Percentiles rank a stretch among this genome's conserved stretches.
Conservation (phyloP, 2,113 vertebrate genomes). For the Nycticryphes semicollaris region DNA sequence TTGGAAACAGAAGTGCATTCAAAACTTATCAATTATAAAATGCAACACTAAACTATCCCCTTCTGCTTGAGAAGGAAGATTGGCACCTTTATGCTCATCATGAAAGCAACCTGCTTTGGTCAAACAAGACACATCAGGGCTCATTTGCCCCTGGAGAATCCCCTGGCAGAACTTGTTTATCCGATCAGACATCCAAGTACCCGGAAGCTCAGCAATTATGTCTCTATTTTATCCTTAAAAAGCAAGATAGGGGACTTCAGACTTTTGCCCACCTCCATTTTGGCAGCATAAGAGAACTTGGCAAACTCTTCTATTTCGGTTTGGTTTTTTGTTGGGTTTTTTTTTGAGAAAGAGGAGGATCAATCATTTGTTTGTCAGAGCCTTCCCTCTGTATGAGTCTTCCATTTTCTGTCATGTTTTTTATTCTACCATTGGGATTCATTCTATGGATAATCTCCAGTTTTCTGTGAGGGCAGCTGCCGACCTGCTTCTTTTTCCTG, state of each 20-base stretch:
- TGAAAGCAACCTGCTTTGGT: neutral
- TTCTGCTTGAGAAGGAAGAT: neutral
- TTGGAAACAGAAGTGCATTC: neutral
- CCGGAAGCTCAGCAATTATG: neutral
- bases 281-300: neutral
- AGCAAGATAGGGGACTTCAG: neutral
- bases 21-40: neutral
- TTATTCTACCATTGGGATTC: neutral
- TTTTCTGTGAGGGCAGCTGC: neutral
- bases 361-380: neutral
- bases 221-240: neutral
- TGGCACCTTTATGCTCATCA: accelerated
- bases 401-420: neutral
- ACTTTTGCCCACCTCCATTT: neutral
- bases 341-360: neutral
- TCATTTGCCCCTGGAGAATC: neutral
- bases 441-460: neutral
- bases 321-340: neutral
- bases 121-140: no score
- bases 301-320: neutral
- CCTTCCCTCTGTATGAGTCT: neutral
- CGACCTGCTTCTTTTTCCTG: neutral
- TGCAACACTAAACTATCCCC: neutral
- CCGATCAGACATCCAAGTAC: neutral
- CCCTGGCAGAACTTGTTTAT: neutral